Percentiles rank a stretch among this genome's conserved stretches.
These are phyloP conservation scores for Lophius americanus DNA, from an alignment of 2,797 vertebrate genomes.

Conservation along the genomic window DNA sequence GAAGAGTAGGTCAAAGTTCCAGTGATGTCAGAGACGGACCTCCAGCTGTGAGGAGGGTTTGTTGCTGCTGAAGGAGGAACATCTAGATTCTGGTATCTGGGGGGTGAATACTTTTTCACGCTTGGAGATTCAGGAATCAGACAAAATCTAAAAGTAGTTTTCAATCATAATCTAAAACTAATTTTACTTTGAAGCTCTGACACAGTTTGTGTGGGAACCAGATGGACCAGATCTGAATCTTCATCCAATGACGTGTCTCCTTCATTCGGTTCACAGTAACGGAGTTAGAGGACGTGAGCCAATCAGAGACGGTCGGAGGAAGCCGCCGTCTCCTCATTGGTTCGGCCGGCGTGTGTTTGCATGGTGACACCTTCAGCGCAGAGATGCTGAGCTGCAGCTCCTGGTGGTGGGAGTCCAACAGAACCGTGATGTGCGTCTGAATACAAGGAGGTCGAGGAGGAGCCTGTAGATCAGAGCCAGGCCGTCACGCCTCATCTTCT, in stretches of 20 bases:
- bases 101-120: no score
- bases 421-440: constrained; percentile 23
- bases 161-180: no score
- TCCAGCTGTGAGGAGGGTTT: no score
- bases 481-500: neutral
- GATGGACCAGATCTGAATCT: no score
- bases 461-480: neutral
- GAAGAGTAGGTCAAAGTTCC: no score
- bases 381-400: neutral
- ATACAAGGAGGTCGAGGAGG: neutral
- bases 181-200: no score
- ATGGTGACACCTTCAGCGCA: constrained; percentile 45
- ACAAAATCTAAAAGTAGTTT: no score
- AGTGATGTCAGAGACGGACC: no score
- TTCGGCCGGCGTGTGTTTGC: constrained; percentile 28
- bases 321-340: constrained; percentile 42
- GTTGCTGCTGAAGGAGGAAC: no score
- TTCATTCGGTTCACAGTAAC: constrained; percentile 14
- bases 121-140: no score
- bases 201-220: no score
- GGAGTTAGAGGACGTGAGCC: constrained; percentile 33
- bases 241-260: constrained; percentile 25
- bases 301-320: constrained; percentile 27
- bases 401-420: neutral
- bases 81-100: no score